A percentile compares a stretch with the other conserved stretches of the same genome.
These are phyloP conservation scores for Aphelenchoides besseyi DNA, from an alignment of 1,140 invertebrate species.

Conservation along the genomic window DNA sequence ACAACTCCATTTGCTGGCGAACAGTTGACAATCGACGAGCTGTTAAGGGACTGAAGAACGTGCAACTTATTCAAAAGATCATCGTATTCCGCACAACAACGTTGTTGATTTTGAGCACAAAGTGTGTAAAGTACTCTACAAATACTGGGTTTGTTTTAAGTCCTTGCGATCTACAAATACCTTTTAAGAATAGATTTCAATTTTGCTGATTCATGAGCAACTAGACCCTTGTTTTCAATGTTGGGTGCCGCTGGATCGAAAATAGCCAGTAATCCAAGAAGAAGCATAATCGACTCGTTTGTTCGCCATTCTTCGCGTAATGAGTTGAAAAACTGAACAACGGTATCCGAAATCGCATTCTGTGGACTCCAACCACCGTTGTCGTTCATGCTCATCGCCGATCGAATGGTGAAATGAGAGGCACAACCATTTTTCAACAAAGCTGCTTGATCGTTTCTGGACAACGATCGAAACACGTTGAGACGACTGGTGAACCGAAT, in stretches of 20 bases:
- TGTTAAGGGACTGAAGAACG: constrained; percentile 15
- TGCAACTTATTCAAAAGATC: constrained; percentile 20
- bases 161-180: constrained; percentile 9
- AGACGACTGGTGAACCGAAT: constrained; percentile 12
- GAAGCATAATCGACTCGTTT: constrained; percentile 44
- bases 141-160: constrained; percentile 20
- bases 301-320: constrained; percentile 42
- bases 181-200: constrained; percentile 1
- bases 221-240: constrained; percentile 28
- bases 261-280: constrained; percentile 38
- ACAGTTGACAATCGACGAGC: background rate
- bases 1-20: constrained; percentile 16
- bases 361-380: constrained; percentile 1
- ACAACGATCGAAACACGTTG: background rate
- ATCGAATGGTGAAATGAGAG: constrained; percentile 19
- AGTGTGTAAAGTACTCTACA: constrained; percentile 26
- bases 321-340: constrained; percentile 39
- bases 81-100: constrained; percentile 13
- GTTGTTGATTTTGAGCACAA: constrained; percentile 13
- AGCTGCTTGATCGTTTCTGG: constrained; percentile 5
- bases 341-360: constrained; percentile 8
- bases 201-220: background rate
- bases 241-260: constrained; percentile 39
- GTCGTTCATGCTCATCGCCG: constrained; percentile 22
- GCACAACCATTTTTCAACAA: constrained; percentile 25